Evolutionary conservation across 2,113 vertebrate genomes (phyloP).

Genomic region (Jacana jacana): DNA sequence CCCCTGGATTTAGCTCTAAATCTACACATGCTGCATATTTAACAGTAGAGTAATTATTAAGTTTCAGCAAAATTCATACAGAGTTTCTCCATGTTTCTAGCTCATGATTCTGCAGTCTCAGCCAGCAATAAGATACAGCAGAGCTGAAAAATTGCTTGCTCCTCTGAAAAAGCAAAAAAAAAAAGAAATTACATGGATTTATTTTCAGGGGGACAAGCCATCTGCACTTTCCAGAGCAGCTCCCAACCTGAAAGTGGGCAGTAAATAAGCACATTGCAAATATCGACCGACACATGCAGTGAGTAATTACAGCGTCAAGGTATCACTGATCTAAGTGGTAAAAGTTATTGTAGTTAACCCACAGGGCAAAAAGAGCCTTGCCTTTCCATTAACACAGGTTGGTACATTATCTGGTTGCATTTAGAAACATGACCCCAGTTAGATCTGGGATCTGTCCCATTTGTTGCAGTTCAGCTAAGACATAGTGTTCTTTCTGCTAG

Average conservation of each 20-base stretch:
- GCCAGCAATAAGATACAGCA: slow-evolving; percentile 5
- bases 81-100: background rate
- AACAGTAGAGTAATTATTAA: background rate
- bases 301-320: slow-evolving; percentile 58
- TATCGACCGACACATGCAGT: slow-evolving; percentile 29
- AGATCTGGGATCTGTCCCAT: background rate
- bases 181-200: slow-evolving; percentile 44
- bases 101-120: slow-evolving; percentile 34
- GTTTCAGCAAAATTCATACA: slow-evolving; percentile 24
- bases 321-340: slow-evolving; percentile 27
- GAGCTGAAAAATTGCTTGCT: slow-evolving; percentile 34
- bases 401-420: slow-evolving; percentile 8
- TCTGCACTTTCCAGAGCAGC: slow-evolving; percentile 28
- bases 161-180: background rate
- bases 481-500: background rate
- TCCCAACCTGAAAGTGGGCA: slow-evolving; percentile 8
- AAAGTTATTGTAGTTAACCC: slow-evolving; percentile 47
- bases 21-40: background rate
- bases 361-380: slow-evolving; percentile 9
- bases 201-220: slow-evolving; percentile 47
- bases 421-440: slow-evolving; percentile 42
- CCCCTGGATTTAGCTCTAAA: background rate
- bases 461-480: background rate
- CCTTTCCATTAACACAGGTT: slow-evolving; percentile 38
- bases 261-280: slow-evolving; percentile 63